Base-by-base conservation (phyloP, 2,797 vertebrate species). In the Cossypha polioptera region DNA sequence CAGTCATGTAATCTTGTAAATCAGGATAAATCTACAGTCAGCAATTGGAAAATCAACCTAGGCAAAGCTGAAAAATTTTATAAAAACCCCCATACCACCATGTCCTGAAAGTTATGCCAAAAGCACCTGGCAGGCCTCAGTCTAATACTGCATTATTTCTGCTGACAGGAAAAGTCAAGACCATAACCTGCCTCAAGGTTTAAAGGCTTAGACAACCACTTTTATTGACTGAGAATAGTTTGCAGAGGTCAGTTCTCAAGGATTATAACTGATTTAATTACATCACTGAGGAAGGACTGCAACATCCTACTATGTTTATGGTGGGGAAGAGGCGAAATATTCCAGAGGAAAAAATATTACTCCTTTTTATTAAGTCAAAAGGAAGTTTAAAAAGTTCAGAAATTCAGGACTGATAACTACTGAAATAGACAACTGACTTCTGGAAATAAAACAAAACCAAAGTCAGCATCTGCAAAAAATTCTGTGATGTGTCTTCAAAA, bases 281-380 rank as follows among this genome's bases (percentile, higher is more conserved):
- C 22, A 26, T 68, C 18, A 51, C 28, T 48, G 36, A 79, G 53
- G n/a, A 62, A 11, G 13, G 19, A 71, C 31, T 59, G 28, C 28
- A 55, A 59, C 4, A 35, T 63, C 42, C 31, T 16, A 26, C 16
- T 13, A 31, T 10, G 12, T 25, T 63, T 79, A 24, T 7, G 3
- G 5, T 1, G 0, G 22, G 29, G 36, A 61, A 38, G n/a, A 26
- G 2, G 5, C 3, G 2, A 61, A 55, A 11, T 59, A 48, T 9
- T 67, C 67, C 16, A 33, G 53, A 21, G 22, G 13, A 51, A 31
- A 57, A 73, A 67, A 16, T n/a, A 16, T 17, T 73, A 67, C 40
- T 87, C 5, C 7, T 55, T 24, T 22, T 58, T 84, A 43, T 45
- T 83, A 76, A 78, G 45, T 42, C 17, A 69, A 66, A 73, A 78